phyloP scores from a whole-genome alignment of 92 coral and sea anemone genomes.

The Phymanthus crucifer region DNA sequence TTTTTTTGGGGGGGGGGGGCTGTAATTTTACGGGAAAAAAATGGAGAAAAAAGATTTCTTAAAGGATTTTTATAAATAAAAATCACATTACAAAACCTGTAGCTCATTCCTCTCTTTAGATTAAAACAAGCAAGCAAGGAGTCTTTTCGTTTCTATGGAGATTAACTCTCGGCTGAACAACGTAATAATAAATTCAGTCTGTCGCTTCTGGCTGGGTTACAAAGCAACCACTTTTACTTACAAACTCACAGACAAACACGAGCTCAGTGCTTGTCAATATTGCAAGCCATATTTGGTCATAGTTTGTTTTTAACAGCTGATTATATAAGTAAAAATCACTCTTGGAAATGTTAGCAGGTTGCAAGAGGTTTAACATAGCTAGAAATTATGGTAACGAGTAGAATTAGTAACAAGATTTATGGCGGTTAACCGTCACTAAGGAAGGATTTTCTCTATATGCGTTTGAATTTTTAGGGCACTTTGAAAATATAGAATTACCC shows the following conservation, averaged over 20 bases:
- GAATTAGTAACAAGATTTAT: not conserved
- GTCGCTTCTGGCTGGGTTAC: conserved; percentile 1
- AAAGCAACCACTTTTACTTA: conserved; percentile 3
- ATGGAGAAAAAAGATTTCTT: not conserved
- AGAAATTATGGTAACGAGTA: conserved; percentile 23
- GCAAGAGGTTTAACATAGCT: conserved; percentile 1
- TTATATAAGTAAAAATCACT: not conserved
- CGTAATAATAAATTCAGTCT: conserved; percentile 8
- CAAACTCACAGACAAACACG: conserved; percentile 16
- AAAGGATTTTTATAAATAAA: not conserved
- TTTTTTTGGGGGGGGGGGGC: too few species aligned
- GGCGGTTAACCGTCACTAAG: not conserved
- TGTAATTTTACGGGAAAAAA: too few species aligned
- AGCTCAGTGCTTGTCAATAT: not conserved
- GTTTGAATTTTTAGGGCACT: not conserved
- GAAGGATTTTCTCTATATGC: not conserved
- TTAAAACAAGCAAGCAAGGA: not conserved
- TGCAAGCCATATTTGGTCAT: conserved; percentile 32
- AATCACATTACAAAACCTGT: not conserved
- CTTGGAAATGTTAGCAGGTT: conserved; percentile 19
- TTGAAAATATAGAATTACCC: conserved; percentile 4
- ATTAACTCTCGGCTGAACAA: conserved; percentile 10
- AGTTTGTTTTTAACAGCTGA: conserved; percentile 30
- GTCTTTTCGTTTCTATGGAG: conserved; percentile 17
- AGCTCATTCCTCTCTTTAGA: not conserved